Base-by-base conservation (phyloP, 2,888 invertebrate genomes). In the Scrobipalpa costella region DNA sequence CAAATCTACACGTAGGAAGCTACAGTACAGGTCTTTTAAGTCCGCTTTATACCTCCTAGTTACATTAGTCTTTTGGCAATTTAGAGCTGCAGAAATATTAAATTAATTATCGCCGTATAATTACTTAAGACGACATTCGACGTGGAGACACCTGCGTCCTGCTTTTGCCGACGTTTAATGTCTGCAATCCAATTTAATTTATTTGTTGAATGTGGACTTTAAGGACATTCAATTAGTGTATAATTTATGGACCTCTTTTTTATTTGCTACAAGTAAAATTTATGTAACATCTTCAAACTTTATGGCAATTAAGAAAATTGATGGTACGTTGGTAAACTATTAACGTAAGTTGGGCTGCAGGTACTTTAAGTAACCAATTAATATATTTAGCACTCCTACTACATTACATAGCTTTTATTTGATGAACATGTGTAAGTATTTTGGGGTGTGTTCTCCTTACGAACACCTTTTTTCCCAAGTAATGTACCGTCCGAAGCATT, bases 11-110 rank as follows among this genome's bases (percentile, higher is more conserved):
- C 27, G 5, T 27, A n/a, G n/a, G n/a, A n/a, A n/a, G 27, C 27
- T 27, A 3, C n/a, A n/a, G n/a, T n/a, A n/a, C n/a, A n/a, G n/a
- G 27, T 27, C 27, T 27, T 40, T 13, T 13, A 40, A 9, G 71
- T 73, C 17, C 21, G 0, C 44, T 9, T 40, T 8, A 44, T 59
- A 59, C 36, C 57, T 44, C 27, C 33, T 27, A 27, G 27, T 0
- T 27, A 27, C 19, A 11, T 38, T 36, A 19, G 19, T 15, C 2
- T 9, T 27, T 11, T n/a, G 11, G 11, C n/a, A 11, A 9, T 33
- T 17, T 17, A 57, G 36, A 57, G 17, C 57, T 57, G 9, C 21
- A 57, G 38, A 21, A 55, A 55, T 34, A 55, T 15, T 3, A 38
- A 19, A 57, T 57, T 38, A 38, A 57, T 13, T 36, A 19, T 38